A percentile compares a stretch with the other conserved stretches of the same genome.
phyloP scores from a whole-genome alignment of 2,113 vertebrate genomes.

The Corydoras sp. region DNA sequence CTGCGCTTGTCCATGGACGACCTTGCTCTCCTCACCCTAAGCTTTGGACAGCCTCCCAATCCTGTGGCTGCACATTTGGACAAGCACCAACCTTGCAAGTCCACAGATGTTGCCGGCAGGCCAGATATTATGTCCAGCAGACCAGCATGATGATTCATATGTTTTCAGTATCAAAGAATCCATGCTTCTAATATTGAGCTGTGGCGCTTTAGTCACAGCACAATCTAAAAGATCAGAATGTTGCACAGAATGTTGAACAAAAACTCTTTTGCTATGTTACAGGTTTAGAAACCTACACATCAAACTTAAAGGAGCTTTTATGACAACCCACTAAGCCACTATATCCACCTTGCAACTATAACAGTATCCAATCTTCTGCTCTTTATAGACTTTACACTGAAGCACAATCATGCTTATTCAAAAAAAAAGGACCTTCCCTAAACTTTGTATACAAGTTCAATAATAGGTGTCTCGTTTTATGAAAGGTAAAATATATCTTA shows the following conservation, averaged over 20 bases:
- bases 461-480: no score
- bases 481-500: no score
- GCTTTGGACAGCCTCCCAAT: conserved; percentile 75
- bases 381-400: no score
- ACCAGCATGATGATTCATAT: conserved; percentile 57
- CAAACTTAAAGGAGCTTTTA: no score
- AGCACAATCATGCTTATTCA: no score
- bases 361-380: no score
- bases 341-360: no score
- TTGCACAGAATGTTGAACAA: background rate
- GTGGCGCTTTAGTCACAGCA: conserved; percentile 3
- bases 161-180: conserved; percentile 26
- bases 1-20: conserved; percentile 69
- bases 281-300: no score
- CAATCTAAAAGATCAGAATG: background rate
- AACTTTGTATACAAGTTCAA: no score
- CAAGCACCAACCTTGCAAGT: conserved; percentile 70
- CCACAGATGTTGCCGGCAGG: conserved; percentile 73
- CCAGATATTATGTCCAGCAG: conserved; percentile 66
- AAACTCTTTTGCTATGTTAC: no score
- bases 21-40: conserved; percentile 74
- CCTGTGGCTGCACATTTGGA: conserved; percentile 72
- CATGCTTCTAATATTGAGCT: conserved; percentile 5
- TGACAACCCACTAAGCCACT: no score
- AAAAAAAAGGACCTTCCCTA: no score